Conservation (phyloP, 2,888 invertebrate species). For the Amphipoea oculea region DNA sequence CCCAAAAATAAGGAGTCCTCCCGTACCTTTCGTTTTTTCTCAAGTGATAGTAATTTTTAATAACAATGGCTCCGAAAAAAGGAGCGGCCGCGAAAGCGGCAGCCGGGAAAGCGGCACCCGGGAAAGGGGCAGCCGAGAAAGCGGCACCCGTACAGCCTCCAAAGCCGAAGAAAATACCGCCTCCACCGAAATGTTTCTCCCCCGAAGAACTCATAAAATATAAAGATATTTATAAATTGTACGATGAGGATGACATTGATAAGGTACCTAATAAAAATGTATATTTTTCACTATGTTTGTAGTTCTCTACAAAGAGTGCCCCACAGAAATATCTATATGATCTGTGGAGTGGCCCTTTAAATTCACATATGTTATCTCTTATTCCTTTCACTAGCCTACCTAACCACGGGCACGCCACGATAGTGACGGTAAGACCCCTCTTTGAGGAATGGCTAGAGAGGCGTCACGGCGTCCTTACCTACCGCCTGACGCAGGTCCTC, state of each 20-base stretch:
- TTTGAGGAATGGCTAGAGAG: too few relatives aligned
- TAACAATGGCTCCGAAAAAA: constrained; percentile 77
- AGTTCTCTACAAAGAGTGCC: background rate
- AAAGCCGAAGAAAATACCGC: constrained; percentile 84
- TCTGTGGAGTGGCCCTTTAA: background rate
- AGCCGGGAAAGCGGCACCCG: constrained; percentile 30
- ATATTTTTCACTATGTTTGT: background rate
- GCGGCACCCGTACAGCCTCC: constrained; percentile 70
- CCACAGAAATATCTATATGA: too few relatives aligned
- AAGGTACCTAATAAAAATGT: constrained; percentile 72
- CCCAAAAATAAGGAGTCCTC: background rate
- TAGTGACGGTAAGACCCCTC: too few relatives aligned
- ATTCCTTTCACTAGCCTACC: background rate
- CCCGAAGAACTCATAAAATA: constrained; percentile 80
- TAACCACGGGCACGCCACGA: background rate
- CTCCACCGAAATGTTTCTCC: constrained; percentile 84
- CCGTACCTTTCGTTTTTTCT: background rate
- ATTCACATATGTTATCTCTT: background rate
- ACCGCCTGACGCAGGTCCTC: too few relatives aligned
- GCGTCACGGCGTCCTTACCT: too few relatives aligned
- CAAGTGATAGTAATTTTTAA: background rate
- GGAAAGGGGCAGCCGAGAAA: too few relatives aligned
- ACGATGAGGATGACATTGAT: constrained; percentile 84
- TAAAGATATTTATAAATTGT: constrained; percentile 81
- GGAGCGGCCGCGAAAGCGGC: constrained; percentile 27